phyloP scores from a whole-genome alignment of 2,797 vertebrate species.

The Nyctibius grandis region DNA sequence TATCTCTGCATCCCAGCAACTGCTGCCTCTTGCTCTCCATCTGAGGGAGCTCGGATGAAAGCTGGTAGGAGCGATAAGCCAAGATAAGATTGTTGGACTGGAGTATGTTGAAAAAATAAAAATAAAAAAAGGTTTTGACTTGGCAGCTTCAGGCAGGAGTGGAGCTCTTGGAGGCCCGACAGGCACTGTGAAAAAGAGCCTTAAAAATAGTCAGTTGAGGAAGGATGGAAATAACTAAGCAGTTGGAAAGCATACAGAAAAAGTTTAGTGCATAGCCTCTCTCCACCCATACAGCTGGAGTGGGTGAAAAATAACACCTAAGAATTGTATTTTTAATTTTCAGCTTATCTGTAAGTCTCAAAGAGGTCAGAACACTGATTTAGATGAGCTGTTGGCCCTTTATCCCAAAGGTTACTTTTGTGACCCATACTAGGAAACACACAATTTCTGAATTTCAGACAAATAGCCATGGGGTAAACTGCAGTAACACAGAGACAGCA shows the following conservation, averaged over 20 bases:
- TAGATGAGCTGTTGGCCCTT: not conserved
- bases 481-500: not conserved
- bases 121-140: not conserved
- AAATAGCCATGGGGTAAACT: not conserved
- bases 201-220: not conserved
- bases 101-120: not conserved
- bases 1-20: constrained; percentile 42
- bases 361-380: not conserved
- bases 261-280: not conserved
- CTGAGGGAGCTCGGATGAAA: not conserved
- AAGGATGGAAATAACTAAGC: not conserved
- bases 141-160: constrained; percentile 24
- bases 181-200: not conserved
- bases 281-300: not conserved
- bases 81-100: constrained; percentile 34
- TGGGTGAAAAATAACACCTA: not conserved
- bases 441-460: not conserved
- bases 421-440: not conserved
- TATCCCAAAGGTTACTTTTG: not conserved
- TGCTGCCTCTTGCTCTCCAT: constrained; percentile 7
- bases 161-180: not conserved
- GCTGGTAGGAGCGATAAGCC: constrained; percentile 4
- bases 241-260: not conserved
- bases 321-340: not conserved
- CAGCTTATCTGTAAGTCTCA: not conserved